Evolutionary conservation across 2,113 vertebrate genomes (phyloP), one percentile per base, ranked within the genome.

Genomic region (Proterorhinus semilunaris): DNA sequence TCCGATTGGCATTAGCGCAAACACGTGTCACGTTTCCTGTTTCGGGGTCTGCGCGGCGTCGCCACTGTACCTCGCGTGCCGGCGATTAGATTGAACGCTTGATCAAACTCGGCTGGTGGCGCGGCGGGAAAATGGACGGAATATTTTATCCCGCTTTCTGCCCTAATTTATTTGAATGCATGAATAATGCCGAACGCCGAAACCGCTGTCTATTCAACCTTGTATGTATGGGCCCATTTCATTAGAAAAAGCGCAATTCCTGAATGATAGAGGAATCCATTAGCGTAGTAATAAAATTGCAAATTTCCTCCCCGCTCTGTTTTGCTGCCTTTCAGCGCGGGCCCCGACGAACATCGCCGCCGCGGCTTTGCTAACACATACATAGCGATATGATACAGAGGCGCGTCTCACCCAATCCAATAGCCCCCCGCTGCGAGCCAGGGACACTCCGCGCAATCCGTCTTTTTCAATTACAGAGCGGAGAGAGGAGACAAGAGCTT

Each of bases 221-320:
- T 81, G 83, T 87, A 82, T 87, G 88, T 88, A 89, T 84, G 84
- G 84, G 78, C 83, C 72, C 83, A 66, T 75, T 81, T 82, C 83
- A 88, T 88, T 85, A 90, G 83, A 86, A 84, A 83, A 84, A 83
- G 86, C 79, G 85, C 87, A 85, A 83, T 89, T 88, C 83, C 79
- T 83, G 83, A 81, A 83, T 84, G 87, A 83, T 85, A 76, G 83
- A 85, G 82, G 90, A 91, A 90, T 65, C 86, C 84, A 90, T 91
- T 91, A 88, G 87, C 89, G 90, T 84, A 81, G 86, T 90, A 86
- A 92, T 90, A 90, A 90, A 90, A 91, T 86, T 89, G 89, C 88
- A 90, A 91, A 91, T 90, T 82, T 82, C 86, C 83, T 65, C 79
- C 82, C 78, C 79, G 75, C 77, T 85, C 78, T 88, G 84, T 88